These are phyloP conservation scores for Brachypteracias leptosomus DNA, from an alignment of 2,113 vertebrate species.

Conservation along the genomic window DNA sequence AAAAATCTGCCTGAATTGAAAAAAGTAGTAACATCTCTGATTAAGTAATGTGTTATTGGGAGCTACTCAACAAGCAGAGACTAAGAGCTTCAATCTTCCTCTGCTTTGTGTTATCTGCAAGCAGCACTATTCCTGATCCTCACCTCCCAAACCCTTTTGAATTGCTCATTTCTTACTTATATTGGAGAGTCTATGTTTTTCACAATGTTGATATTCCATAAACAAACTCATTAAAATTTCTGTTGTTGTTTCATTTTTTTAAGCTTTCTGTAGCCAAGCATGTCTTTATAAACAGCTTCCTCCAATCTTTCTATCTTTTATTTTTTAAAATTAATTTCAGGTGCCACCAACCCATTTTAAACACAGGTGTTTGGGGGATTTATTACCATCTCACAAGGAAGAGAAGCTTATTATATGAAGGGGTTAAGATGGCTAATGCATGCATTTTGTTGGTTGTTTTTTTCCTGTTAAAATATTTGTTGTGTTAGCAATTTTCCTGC, in stretches of 20 bases:
- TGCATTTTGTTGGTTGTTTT: not conserved
- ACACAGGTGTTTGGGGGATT: not conserved
- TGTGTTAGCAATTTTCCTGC: not conserved
- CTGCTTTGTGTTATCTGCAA: not conserved
- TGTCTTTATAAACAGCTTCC: not conserved
- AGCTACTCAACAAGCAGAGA: not conserved
- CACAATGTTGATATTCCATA: not conserved
- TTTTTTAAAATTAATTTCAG: not conserved
- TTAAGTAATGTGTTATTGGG: not conserved
- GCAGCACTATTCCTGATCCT: not conserved
- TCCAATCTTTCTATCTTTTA: not conserved
- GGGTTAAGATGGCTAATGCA: not conserved
- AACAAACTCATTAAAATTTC: not conserved
- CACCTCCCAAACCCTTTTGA: not conserved
- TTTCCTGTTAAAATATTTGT: not conserved
- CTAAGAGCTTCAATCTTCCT: not conserved
- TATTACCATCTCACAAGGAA: not conserved
- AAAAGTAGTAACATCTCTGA: not conserved
- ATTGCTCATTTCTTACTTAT: not conserved
- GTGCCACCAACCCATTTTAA: not conserved
- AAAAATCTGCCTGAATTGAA: not conserved
- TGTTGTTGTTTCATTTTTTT: not conserved
- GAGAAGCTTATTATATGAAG: not conserved
- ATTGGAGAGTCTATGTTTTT: not conserved
- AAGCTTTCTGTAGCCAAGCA: not conserved